A percentile compares a stretch with the other conserved stretches of the same genome.
Evolutionary conservation across 92 coral and sea anemone genomes (phyloP).

Genomic region (Montipora capitata): DNA sequence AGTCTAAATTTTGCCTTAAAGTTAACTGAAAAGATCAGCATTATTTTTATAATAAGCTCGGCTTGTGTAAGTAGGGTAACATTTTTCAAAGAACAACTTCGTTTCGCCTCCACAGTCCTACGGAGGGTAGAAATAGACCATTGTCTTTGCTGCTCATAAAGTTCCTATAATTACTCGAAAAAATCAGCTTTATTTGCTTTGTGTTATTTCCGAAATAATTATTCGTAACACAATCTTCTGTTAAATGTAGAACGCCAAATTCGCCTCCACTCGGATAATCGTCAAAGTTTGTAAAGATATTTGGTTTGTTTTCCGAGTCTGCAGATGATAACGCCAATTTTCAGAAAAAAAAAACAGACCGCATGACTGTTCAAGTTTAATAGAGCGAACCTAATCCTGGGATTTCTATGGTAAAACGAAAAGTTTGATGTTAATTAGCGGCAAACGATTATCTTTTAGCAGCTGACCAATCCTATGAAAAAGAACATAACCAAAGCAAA

Average conservation of each 20-base stretch:
- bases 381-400: too few species aligned
- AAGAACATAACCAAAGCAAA: too few species aligned
- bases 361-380: too few species aligned
- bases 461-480: neutral
- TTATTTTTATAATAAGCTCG: too few species aligned
- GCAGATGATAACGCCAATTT: too few species aligned
- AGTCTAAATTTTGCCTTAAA: neutral
- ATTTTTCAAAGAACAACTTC: neutral
- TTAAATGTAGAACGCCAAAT: neutral
- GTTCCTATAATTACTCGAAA: neutral
- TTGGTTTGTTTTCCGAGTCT: too few species aligned
- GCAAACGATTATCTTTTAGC: neutral
- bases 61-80: too few species aligned
- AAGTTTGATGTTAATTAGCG: slow-evolving; percentile 8
- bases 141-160: neutral
- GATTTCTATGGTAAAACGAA: too few species aligned
- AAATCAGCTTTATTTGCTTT: neutral
- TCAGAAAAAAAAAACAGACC: too few species aligned
- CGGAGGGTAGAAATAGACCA: neutral
- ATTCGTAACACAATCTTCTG: neutral
- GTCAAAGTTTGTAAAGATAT: too few species aligned
- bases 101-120: neutral
- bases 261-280: too few species aligned
- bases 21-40: neutral
- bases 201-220: slow-evolving; percentile 32